Evolutionary conservation across 1,140 invertebrate species (phyloP), one percentile per base, ranked within the genome.

Genomic region (Sarcophaga peregrina): DNA sequence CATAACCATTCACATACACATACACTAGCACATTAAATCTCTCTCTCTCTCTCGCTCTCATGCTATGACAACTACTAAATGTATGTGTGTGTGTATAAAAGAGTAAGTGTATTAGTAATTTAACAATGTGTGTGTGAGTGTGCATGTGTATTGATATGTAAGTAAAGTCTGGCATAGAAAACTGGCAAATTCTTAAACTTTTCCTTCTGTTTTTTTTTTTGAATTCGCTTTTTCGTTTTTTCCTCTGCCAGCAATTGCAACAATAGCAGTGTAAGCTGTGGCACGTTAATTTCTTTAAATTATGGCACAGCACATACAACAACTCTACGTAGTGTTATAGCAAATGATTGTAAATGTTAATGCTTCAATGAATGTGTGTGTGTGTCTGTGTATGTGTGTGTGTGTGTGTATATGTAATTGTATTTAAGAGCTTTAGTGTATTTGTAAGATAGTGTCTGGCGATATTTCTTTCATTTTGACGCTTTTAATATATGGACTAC

Each of bases 241-340:
- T 15, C 15, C 46, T 76, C n/a, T 13, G 47, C 20, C 47, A 47
- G 47, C 20, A 78, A 50, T 15, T 78, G 47, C 47, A 78, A 78
- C 47, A 78, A 78, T 78, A 78, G 74, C 74, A 48, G 4, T 76
- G 74, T 46, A 9, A 78, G 9, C n/a, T 17, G 62, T 78, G 75
- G 46, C 17, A 52, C 75, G 75, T 78, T 78, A 78, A 78, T 78
- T 78, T 78, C 75, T 25, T 78, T 78, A 78, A 78, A 45, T 78
- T 78, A 78, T 78, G 47, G 47, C 47, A 17, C 75, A 78, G 17
- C 47, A 78, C 75, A 78, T n/a, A n/a, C n/a, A 52, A 50, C 75
- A 78, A 68, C 9, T 68, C 6, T 3, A 25, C 25, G 4, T n/a
- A 17, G 17, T 25, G 17, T 68, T n/a, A 37, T 20, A 17, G n/a